Percentiles rank a stretch among this genome's conserved stretches.
Conservation (phyloP, 2,797 vertebrate genomes). For the Tachyglossus aculeatus region DNA sequence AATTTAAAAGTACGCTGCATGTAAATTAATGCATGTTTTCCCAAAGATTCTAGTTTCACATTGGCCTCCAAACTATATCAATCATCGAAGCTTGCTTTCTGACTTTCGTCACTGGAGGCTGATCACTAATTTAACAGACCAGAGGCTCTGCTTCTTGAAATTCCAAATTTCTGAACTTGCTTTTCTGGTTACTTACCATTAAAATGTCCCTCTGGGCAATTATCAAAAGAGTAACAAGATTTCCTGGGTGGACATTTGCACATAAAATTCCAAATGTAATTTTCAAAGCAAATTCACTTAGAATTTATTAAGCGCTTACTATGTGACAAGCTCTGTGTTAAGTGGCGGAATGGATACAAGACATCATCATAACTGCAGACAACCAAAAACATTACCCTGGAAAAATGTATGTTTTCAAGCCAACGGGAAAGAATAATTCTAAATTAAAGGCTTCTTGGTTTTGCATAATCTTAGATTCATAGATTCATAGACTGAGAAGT, state of each 20-base stretch:
- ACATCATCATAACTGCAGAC: background rate
- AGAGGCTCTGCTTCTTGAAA: background rate
- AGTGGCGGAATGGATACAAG: no score
- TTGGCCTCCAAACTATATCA: background rate
- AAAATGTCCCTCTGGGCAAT: no score
- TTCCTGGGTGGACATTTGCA: no score
- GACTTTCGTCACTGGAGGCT: background rate
- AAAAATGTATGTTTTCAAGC: background rate
- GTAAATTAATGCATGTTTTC: conserved; percentile 4
- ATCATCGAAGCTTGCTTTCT: background rate
- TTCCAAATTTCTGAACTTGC: background rate
- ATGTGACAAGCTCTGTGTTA: no score
- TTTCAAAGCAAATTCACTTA: conserved; percentile 15
- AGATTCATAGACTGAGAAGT: background rate
- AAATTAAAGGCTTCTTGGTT: no score
- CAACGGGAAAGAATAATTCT: conserved; percentile 13
- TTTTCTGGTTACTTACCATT: conserved; percentile 15
- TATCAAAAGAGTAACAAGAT: no score
- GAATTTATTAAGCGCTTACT: background rate
- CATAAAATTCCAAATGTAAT: background rate
- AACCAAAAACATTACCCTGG: conserved; percentile 1
- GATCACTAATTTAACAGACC: background rate
- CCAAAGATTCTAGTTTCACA: background rate
- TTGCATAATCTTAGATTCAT: no score
- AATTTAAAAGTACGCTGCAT: background rate